Evolutionary conservation across 2,888 invertebrate species (phyloP), one percentile per base, ranked within the genome.

Genomic region (Ennomos fuscantarius): DNA sequence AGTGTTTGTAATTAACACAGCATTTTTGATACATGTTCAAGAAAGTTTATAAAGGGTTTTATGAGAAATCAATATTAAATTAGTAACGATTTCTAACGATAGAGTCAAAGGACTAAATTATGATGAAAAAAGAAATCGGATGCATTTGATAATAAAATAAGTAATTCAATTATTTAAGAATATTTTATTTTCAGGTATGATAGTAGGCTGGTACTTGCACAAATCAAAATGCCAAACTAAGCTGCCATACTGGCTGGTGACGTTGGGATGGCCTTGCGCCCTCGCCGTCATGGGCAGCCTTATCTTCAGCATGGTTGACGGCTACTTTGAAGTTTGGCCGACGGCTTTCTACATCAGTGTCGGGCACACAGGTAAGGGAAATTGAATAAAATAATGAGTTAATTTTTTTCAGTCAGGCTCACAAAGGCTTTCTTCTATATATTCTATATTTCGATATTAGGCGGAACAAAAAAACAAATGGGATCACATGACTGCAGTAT

Each of bases 311-410:
- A 93, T 96, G 77, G 94, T 95, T 73, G 91, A 94, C 65, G 94
- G 95, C 24, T 94, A 94, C 75, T 88, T 96, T 49, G 93, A 93
- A 60, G 87, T 94, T 8, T 93, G 95, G 76, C 93, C 93, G 5
- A 95, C 95, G 2, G 95, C 95, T 1, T 94, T 96, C 79, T 97
- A 97, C 84, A 95, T 96, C 76, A 95, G 95, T 70, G 81, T 95
- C 35, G 95, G 95, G 12, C 95, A 95, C 70, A 94, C 95, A 63
- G 95, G 94, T 93, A 81, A 79, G 24, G 8, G 2, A 9, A 44
- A 43, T n/a, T n/a, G n/a, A 40, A 5, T 39, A 35, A 45, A 46
- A 24, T 24, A 40, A 40, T 15, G 9, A 40, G 15, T 13, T 15
- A 39, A 39, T 15, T 41, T 45, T 35, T 43, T 24, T 10, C n/a